Evolutionary conservation across 2,113 vertebrate species (phyloP).

Genomic region (Okapia johnstoni): DNA sequence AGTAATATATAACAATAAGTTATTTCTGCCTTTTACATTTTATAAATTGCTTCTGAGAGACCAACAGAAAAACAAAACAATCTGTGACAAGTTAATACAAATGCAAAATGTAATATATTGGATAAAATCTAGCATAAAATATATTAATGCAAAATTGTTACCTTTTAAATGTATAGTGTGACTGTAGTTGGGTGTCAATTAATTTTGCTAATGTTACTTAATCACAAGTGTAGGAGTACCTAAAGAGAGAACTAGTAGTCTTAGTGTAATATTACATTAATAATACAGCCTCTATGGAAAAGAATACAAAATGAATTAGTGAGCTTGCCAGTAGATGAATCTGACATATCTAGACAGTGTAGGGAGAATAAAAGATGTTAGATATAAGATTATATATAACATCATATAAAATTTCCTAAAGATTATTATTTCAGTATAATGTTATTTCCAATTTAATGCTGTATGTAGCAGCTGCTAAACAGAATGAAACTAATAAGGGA

Average conservation of each 20-base stretch:
- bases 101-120: not conserved
- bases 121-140: not conserved
- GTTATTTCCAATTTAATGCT: not conserved
- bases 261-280: not conserved
- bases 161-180: constrained; percentile 13
- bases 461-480: not conserved
- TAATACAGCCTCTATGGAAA: not conserved
- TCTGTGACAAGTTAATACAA: not conserved
- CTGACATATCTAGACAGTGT: constrained; percentile 38
- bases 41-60: not conserved
- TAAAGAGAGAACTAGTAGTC: constrained; percentile 14
- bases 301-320: constrained; percentile 13
- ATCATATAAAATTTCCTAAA: not conserved
- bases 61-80: not conserved
- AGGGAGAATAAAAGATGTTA: not conserved
- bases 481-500: not conserved
- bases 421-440: not conserved
- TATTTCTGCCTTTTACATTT: not conserved
- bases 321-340: not conserved
- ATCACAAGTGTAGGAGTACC: constrained; percentile 27
- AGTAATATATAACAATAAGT: not conserved
- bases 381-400: not conserved
- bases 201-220: constrained; percentile 52
- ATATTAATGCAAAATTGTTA: not conserved
- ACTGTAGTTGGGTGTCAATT: not conserved